Evolutionary conservation across 2,113 vertebrate species (phyloP).

Genomic region (Balaeniceps rex): DNA sequence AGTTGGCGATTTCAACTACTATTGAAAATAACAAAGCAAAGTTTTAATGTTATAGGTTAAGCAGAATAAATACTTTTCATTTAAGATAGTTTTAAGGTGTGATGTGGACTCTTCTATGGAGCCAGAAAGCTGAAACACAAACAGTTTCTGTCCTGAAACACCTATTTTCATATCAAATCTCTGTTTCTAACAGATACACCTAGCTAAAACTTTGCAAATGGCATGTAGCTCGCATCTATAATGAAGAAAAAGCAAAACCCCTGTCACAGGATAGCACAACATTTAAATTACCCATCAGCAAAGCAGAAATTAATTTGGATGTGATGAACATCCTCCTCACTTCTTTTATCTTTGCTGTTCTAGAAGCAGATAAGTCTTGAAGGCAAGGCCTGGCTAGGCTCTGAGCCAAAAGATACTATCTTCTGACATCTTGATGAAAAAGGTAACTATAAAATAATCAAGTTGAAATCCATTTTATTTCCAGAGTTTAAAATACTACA

Average conservation of each 20-base stretch:
- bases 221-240: neutral
- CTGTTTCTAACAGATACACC: neutral
- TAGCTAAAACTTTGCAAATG: neutral
- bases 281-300: neutral
- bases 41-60: neutral
- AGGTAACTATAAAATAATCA: neutral
- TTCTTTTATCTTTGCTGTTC: neutral
- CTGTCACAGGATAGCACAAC: neutral
- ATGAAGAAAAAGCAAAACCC: neutral
- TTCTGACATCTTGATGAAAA: neutral
- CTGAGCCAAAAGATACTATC: neutral
- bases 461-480: neutral
- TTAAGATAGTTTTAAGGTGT: neutral
- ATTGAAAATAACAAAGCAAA: neutral
- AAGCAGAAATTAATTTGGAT: neutral
- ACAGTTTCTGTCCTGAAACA: neutral
- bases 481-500: neutral
- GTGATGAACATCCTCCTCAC: neutral
- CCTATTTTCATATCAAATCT: neutral
- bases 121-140: neutral
- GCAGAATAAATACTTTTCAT: neutral
- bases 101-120: neutral
- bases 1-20: neutral
- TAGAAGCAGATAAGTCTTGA: neutral
- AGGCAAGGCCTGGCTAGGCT: neutral